phyloP scores from a whole-genome alignment of 2,113 vertebrate species.

The Chroicocephalus ridibundus region DNA sequence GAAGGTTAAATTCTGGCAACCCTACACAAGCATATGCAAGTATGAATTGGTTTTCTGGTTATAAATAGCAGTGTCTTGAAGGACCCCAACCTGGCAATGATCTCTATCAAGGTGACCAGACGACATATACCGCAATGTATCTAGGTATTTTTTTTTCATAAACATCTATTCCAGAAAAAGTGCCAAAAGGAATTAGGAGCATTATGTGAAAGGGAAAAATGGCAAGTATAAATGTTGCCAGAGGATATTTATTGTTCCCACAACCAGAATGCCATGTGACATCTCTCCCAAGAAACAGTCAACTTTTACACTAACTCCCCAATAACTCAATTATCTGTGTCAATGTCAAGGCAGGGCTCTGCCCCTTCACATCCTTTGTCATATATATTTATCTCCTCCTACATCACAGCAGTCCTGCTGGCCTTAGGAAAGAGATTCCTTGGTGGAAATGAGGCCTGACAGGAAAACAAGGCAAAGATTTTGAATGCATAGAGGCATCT shows the following conservation, averaged over 20 bases:
- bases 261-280: not conserved
- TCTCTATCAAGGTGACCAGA: not conserved
- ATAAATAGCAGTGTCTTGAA: not conserved
- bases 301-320: conserved; percentile 39
- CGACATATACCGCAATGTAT: rapidly evolving
- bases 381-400: conserved; percentile 3
- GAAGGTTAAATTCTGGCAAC: not conserved
- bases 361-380: conserved; percentile 9
- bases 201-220: not conserved
- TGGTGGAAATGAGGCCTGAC: conserved; percentile 32
- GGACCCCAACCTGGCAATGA: not conserved
- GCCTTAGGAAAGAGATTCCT: conserved; percentile 13
- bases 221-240: not conserved
- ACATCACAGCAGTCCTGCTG: not conserved
- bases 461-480: conserved; percentile 39
- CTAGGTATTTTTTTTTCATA: not conserved
- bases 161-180: not conserved
- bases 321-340: conserved; percentile 46
- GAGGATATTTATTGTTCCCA: not conserved
- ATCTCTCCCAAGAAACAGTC: conserved; percentile 5
- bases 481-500: not conserved
- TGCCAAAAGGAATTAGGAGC: conserved; percentile 2
- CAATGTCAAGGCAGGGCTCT: conserved; percentile 26
- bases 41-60: not conserved
- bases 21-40: not conserved